phyloP scores from a whole-genome alignment of 1,140 invertebrate genomes.

The Lysiphlebus fabarum region DNA sequence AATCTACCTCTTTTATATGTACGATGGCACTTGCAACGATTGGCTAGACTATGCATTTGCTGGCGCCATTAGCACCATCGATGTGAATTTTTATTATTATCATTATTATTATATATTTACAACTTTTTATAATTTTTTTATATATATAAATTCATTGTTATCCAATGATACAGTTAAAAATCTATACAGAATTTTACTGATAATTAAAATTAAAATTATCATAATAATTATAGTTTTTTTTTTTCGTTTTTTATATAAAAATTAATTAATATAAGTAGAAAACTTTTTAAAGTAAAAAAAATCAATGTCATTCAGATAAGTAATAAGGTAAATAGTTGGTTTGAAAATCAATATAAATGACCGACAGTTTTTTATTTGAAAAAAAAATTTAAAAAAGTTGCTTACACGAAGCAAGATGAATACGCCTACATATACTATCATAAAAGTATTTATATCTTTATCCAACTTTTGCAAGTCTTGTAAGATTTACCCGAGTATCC shows the following conservation, averaged over 20 bases:
- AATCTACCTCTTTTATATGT: constrained; percentile 16
- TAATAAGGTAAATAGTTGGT: too few relatives aligned
- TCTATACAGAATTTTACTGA: too few relatives aligned
- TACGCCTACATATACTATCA: constrained; percentile 14
- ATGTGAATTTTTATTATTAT: background rate
- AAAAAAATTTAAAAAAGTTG: constrained; percentile 20
- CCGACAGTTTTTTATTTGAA: constrained; percentile 21
- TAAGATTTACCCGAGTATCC: constrained; percentile 23
- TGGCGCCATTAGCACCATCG: constrained; percentile 13
- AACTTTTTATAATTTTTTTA: too few relatives aligned
- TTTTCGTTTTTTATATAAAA: too few relatives aligned
- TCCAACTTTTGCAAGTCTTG: constrained; percentile 22
- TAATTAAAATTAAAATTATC: too few relatives aligned
- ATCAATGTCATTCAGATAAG: too few relatives aligned
- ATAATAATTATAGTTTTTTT: background rate
- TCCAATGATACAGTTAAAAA: too few relatives aligned
- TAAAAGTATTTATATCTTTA: constrained; percentile 8
- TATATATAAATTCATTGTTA: too few relatives aligned
- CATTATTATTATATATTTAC: too few relatives aligned
- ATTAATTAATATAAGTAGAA: background rate
- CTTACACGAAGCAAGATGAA: constrained; percentile 16
- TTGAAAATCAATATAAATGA: constrained; percentile 24
- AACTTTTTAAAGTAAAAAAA: background rate
- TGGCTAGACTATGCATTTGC: constrained; percentile 11
- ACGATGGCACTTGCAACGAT: constrained; percentile 15